phyloP scores from a whole-genome alignment of 2,797 vertebrate species.

The Gephyroberyx darwinii region DNA sequence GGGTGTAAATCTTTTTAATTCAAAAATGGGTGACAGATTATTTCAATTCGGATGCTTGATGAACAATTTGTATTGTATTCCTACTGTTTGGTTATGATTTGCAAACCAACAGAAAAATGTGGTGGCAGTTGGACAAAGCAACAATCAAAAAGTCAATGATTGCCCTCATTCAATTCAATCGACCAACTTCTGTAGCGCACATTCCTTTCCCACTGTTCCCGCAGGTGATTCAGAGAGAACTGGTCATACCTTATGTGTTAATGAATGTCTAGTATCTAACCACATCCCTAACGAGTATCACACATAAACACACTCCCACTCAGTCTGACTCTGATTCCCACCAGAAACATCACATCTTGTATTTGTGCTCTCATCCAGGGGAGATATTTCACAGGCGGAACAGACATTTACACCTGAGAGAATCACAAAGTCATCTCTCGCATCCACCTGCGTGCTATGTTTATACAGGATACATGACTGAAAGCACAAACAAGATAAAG shows the following conservation, averaged over 20 bases:
- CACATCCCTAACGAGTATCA: slow-evolving; percentile 8
- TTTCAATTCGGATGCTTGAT: not conserved
- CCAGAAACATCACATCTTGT: slow-evolving; percentile 21
- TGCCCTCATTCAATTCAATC: not conserved
- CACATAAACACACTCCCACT: slow-evolving; percentile 23
- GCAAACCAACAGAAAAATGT: too few species aligned
- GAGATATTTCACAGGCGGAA: slow-evolving; percentile 34
- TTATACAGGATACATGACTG: not conserved
- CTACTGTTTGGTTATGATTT: too few species aligned
- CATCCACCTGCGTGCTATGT: not conserved
- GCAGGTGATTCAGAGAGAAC: not conserved
- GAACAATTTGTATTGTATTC: not conserved
- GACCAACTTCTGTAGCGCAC: not conserved
- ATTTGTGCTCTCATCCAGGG: slow-evolving; percentile 58
- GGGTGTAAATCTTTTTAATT: not conserved
- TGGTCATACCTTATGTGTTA: slow-evolving; percentile 32
- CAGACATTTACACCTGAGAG: slow-evolving; percentile 30
- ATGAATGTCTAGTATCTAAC: slow-evolving; percentile 41
- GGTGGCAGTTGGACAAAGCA: not conserved
- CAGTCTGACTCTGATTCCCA: slow-evolving; percentile 47
- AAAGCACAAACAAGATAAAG: slow-evolving; percentile 9
- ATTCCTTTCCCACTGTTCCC: not conserved
- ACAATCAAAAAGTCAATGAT: slow-evolving; percentile 10
- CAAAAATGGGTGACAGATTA: too few species aligned
- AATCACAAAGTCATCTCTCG: not conserved